Evolutionary conservation across 2,797 vertebrate species (phyloP), one percentile per base, ranked within the genome.

Genomic region (Cossypha caffra): DNA sequence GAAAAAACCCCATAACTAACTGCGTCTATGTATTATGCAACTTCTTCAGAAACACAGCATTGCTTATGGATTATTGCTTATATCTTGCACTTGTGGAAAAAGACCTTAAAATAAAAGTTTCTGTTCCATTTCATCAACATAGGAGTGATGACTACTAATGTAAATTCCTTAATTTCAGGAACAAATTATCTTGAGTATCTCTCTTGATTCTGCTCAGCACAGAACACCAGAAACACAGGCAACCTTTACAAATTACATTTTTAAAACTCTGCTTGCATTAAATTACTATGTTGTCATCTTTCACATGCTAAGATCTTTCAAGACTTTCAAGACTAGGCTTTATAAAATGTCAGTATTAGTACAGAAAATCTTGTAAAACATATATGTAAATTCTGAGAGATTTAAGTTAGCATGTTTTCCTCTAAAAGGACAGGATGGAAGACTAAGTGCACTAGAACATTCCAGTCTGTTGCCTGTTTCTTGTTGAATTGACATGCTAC

Each of bases 1-100:
- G 24, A 15, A 40, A 81, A 16, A 31, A 7, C 0, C 2, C 3
- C 5, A 13, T 25, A 50, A 21, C 3, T 63, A 13, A 38, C 38
- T 38, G 38, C 6, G 8, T 42, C 72, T 35, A 13, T 15, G 9
- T 37, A 73, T 40, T 16, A 69, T 2, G 9, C 12, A 72, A 35
- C 31, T 80, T 71, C 24, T 58, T 38, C 50, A 88, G 29, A 25
- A 71, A 77, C 0, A 2, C 31, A 72, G 37, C 31, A 92, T 2
- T 76, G 31, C 23, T 73, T 79, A 57, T 1, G 3, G 38, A 50
- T 50, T 31, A 64, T 10, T 68, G 16, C 40, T 71, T 55, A 0
- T 14, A 77, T 45, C 24, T 38, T 71, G 26, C 74, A 61, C 63
- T 62, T 69, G 20, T 54, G n/a, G 28, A 82, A 61, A 13, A 73